Evolutionary conservation across 1,140 invertebrate species (phyloP).

Genomic region (Scaptomyza montana): DNA sequence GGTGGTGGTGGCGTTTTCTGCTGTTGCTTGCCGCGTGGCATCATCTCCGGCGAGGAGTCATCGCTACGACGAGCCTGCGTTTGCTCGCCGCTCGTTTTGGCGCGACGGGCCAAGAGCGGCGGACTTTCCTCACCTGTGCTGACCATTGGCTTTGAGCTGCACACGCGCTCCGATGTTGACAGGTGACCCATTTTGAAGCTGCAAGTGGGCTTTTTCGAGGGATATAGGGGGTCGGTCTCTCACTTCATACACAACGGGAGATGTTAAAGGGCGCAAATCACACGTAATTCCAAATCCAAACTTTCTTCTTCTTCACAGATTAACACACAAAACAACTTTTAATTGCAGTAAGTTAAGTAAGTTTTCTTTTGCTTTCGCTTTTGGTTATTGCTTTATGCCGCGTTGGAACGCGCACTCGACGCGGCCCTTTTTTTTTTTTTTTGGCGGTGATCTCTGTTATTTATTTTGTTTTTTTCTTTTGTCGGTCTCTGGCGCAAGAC

Average conservation of each 20-base stretch:
- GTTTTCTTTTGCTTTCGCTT: slow-evolving; percentile 39
- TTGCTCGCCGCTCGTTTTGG: slow-evolving; percentile 54
- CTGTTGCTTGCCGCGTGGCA: slow-evolving; percentile 47
- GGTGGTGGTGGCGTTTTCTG: neutral
- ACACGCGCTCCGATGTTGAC: slow-evolving; percentile 71
- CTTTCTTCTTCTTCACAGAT: slow-evolving; percentile 68
- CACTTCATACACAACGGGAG: slow-evolving; percentile 36
- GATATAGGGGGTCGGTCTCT: neutral
- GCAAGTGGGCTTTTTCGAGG: neutral
- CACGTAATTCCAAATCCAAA: too few relatives aligned
- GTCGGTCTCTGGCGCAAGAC: slow-evolving; percentile 12
- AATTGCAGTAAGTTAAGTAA: slow-evolving; percentile 60
- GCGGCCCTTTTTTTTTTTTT: slow-evolving; percentile 22
- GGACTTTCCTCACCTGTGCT: slow-evolving; percentile 60
- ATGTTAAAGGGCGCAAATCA: too few relatives aligned
- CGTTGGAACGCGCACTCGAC: slow-evolving; percentile 29
- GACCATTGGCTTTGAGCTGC: slow-evolving; percentile 60
- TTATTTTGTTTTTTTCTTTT: neutral
- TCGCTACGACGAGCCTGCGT: slow-evolving; percentile 58
- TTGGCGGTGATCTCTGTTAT: slow-evolving; percentile 6
- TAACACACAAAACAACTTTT: slow-evolving; percentile 64
- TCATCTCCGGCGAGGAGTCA: slow-evolving; percentile 64
- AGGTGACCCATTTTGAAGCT: slow-evolving; percentile 74
- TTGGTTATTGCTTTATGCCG: slow-evolving; percentile 5
- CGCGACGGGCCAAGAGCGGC: slow-evolving; percentile 42